Base-by-base conservation (phyloP, 2,113 vertebrate species). In the Antennarius striatus region DNA sequence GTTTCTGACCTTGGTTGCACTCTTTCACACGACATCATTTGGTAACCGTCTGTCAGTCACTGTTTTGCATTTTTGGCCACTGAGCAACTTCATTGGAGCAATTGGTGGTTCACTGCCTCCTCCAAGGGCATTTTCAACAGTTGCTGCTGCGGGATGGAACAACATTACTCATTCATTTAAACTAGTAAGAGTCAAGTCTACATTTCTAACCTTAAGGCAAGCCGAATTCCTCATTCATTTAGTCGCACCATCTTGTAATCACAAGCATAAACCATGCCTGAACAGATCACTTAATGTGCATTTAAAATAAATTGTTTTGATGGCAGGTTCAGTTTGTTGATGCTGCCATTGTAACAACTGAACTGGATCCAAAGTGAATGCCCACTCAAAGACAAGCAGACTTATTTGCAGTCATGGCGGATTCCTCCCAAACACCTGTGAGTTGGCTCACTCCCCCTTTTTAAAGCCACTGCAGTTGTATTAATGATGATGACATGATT, bases 51-150 rank as follows among this genome's bases (percentile, higher is more conserved):
- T 64, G 82, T 36, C 65, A 72, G 42, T 43, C 42, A 74, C 56
- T 79, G 68, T 82, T 83, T 81, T 81, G 75, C 76, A 85, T 85
- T 87, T 88, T 68, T 86, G 86, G 82, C 79, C 79, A 86, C 63
- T 71, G 76, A 88, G 78, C 80, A 77, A 68, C 79, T 73, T 64
- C 80, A 84, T 83, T 72, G 73, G 72, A 84, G 79, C 70, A 79
- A 79, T 59, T 79, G 77, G 66, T 56, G 78, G 80, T 79, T 84
- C 73, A 68, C 64, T 79, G 76, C 67, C 56, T 85, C 79, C 80
- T 86, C 86, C 86, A 86, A 86, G 86, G 86, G 74, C 80, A 83
- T 82, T 86, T 22, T 80, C 80, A 80, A 56, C 68, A 75, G 72
- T 63, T 71, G 83, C 63, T 83, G 78, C 75, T 69, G 66, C 83